Evolutionary conservation across 2,888 invertebrate species (phyloP).

Genomic region (Drosophila histrio): DNA sequence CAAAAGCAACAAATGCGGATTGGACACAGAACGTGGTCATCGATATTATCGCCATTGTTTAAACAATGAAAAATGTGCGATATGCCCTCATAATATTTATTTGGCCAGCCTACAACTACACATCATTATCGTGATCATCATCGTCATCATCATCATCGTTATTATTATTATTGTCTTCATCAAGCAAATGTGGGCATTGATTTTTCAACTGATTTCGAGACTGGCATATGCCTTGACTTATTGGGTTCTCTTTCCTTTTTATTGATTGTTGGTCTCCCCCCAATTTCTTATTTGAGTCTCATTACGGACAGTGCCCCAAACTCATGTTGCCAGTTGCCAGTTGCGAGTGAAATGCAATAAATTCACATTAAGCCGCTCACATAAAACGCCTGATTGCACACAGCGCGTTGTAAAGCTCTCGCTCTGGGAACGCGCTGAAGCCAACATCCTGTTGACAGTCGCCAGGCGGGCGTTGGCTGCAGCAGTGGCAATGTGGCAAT

Average conservation of each 20-base stretch:
- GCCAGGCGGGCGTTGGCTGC: conserved; percentile 21
- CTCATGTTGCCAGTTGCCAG: not conserved
- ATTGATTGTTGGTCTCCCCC: conserved; percentile 40
- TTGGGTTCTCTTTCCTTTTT: conserved; percentile 14
- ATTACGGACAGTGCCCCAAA: conserved; percentile 48
- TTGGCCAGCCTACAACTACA: conserved; percentile 65
- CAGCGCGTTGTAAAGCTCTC: conserved; percentile 45
- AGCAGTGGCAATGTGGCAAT: conserved; percentile 12
- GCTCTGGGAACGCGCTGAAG: conserved; percentile 62
- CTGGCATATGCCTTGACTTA: conserved; percentile 17
- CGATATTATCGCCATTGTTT: conserved; percentile 62
- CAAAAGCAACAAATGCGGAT: conserved; percentile 20
- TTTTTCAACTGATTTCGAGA: conserved; percentile 33
- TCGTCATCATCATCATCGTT: conserved; percentile 33
- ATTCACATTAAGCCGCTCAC: conserved; percentile 77
- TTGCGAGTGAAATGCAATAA: conserved; percentile 65
- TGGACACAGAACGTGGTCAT: conserved; percentile 18
- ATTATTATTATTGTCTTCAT: conserved; percentile 32
- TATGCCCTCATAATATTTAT: conserved; percentile 74
- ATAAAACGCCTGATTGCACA: conserved; percentile 79
- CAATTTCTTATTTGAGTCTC: conserved; percentile 56
- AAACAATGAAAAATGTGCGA: conserved; percentile 67
- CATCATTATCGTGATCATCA: conserved; percentile 36
- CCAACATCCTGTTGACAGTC: conserved; percentile 77
- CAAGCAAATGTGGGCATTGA: conserved; percentile 56